A percentile compares a stretch with the other conserved stretches of the same genome.
Evolutionary conservation across 2,888 invertebrate genomes (phyloP).

Genomic region (Drosophila infuscata): DNA sequence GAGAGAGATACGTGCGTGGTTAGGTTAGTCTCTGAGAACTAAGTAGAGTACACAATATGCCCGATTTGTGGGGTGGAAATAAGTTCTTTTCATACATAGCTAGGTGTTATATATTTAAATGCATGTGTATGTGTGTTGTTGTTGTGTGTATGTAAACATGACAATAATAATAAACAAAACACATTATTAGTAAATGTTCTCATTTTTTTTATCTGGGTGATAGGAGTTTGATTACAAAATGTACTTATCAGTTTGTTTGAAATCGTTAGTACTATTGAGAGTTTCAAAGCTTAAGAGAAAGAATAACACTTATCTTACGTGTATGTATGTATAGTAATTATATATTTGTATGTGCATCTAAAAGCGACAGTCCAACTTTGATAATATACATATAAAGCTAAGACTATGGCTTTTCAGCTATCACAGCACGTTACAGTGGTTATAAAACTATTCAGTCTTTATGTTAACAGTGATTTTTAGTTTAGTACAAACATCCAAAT

Average conservation of each 20-base stretch:
- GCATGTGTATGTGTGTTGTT: conserved; percentile 26
- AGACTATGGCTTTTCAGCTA: conserved; percentile 27
- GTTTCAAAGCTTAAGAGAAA: conserved; percentile 27
- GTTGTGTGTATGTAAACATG: conserved; percentile 25
- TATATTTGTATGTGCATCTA: conserved; percentile 21
- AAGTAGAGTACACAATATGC: conserved; percentile 54
- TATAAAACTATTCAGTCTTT: conserved; percentile 1
- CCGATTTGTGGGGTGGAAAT: conserved; percentile 34
- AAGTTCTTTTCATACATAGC: conserved; percentile 51
- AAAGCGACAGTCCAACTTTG: conserved; percentile 43
- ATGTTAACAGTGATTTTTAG: conserved; percentile 4
- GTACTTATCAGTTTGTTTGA: conserved; percentile 33
- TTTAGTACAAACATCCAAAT: conserved; percentile 5
- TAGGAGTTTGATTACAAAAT: conserved; percentile 30
- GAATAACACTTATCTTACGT: conserved; percentile 59
- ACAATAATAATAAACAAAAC: conserved; percentile 52
- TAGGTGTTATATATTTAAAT: conserved; percentile 57
- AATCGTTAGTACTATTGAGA: conserved; percentile 48
- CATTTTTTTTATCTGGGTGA: conserved; percentile 1
- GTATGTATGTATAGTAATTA: conserved; percentile 18
- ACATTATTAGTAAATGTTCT: conserved; percentile 53
- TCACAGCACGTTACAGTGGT: conserved; percentile 29
- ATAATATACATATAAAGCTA: conserved; percentile 29
- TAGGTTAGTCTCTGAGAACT: conserved; percentile 69
- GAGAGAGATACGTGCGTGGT: conserved; percentile 67